A percentile compares a stretch with the other conserved stretches of the same genome.
phyloP scores from a whole-genome alignment of 2,113 vertebrate species.

The Micromys minutus region DNA sequence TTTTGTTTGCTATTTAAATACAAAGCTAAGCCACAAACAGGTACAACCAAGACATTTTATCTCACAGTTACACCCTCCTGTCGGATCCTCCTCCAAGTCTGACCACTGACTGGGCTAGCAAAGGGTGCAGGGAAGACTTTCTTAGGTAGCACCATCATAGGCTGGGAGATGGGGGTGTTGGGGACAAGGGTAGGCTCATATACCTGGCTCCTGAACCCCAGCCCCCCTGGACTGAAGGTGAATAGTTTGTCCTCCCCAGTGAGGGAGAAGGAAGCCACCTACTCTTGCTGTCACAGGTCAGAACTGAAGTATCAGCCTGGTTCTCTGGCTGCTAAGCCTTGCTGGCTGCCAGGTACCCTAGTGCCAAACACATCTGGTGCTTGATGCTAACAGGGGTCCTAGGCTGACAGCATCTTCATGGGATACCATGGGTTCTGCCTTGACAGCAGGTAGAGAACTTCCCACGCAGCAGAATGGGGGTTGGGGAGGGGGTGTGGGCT shows the following conservation, averaged over 20 bases:
- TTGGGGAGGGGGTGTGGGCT: neutral
- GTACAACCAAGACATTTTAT: constrained; percentile 75
- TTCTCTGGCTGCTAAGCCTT: neutral
- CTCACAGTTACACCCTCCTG: constrained; percentile 60
- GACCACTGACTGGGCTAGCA: constrained; percentile 64
- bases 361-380: neutral
- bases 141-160: constrained; percentile 76
- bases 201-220: constrained; percentile 6
- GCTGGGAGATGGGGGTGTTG: neutral
- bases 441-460: constrained; percentile 34
- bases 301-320: neutral
- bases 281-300: neutral
- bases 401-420: neutral
- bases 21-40: constrained; percentile 84
- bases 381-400: neutral
- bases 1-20: constrained; percentile 83
- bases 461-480: neutral
- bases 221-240: constrained; percentile 3
- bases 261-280: neutral
- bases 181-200: neutral
- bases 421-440: constrained; percentile 22
- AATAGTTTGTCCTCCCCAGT: neutral
- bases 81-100: constrained; percentile 66
- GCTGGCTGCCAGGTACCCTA: neutral
- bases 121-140: constrained; percentile 65